Conservation (phyloP, 1,140 invertebrate genomes). For the Uloborus diversus region DNA sequence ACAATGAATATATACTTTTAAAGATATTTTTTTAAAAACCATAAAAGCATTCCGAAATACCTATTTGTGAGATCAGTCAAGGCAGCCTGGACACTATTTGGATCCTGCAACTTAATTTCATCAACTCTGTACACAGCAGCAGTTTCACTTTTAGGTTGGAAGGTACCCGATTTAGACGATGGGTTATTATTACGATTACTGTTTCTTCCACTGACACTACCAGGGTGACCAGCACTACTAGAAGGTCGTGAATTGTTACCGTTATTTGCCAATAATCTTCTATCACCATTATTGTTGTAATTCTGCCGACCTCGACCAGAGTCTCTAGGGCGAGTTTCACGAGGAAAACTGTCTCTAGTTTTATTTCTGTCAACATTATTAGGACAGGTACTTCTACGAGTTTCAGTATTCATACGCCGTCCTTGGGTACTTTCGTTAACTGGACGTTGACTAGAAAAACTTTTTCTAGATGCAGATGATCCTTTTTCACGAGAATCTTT, state of each 20-base stretch:
- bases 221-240: conserved; percentile 50
- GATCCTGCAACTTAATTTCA: conserved; percentile 71
- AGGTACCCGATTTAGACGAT: conserved; percentile 45
- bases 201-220: conserved; percentile 30
- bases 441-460: conserved; percentile 65
- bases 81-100: conserved; percentile 70
- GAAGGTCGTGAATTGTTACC: conserved; percentile 42
- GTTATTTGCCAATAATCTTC: conserved; percentile 3
- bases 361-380: conserved; percentile 37
- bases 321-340: conserved; percentile 47
- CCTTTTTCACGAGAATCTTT: conserved; percentile 57
- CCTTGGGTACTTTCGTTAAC: conserved; percentile 61
- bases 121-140: conserved; percentile 70
- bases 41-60: no score
- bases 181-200: conserved; percentile 18
- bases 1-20: no score
- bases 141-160: conserved; percentile 63
- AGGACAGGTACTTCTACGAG: background rate
- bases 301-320: conserved; percentile 31
- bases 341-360: conserved; percentile 40
- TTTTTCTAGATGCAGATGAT: conserved; percentile 61
- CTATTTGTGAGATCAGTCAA: conserved; percentile 68
- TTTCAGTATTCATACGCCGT: conserved; percentile 1
- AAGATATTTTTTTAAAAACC: no score
- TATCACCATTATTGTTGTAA: conserved; percentile 25